Base-by-base conservation (phyloP, 2,113 vertebrate genomes). In the Chamaetylas fuelleborni region DNA sequence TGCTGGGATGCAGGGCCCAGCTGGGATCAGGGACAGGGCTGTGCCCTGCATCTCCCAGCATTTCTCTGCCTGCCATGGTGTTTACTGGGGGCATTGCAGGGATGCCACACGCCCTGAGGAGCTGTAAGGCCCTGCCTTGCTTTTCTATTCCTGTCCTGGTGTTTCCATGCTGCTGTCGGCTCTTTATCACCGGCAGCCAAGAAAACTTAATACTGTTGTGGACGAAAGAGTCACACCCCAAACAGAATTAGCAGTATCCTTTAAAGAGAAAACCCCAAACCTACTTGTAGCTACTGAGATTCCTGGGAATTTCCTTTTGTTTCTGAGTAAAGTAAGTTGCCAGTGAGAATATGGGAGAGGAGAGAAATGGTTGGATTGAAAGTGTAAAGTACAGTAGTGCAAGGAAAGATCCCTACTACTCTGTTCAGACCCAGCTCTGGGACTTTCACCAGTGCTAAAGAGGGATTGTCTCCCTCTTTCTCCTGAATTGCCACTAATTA, bases 81-180 rank as follows among this genome's bases (percentile, higher is more conserved):
- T 76, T 64, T 76, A 47, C 0, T 3, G 9, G 48, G 38, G 61
- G 24, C 69, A 92, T 81, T 43, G 43, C 87, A 43, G 5, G 43
- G 78, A 87, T 94, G 33, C 73, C 61, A 18, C 0, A 0, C 1
- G 54, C n/a, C 89, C 76, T 3, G 47, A 91, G 90, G 90, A 91
- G 65, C 73, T 61, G 38, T 28, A 43, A 61, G 71, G 61, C 65
- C 34, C 34, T 94, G 85, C 70, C 50, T 81, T 76, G 88, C 34
- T 51, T 83, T 95, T 86, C 92, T 96, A 77, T 94, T 95, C 85
- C 65, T 71, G 62, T 62, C 74, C 3, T 4, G 23, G 79, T 86
- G 82, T 97, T 90, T 85, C 92, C 64, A 88, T 74, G 89, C 90
- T 11, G 7, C 78, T 64, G 74, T 66, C 47, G 26, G 74, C 81